Percentiles rank a stretch among this genome's conserved stretches.
Evolutionary conservation across 2,888 invertebrate species (phyloP).

Genomic region (Elmis aenea): DNA sequence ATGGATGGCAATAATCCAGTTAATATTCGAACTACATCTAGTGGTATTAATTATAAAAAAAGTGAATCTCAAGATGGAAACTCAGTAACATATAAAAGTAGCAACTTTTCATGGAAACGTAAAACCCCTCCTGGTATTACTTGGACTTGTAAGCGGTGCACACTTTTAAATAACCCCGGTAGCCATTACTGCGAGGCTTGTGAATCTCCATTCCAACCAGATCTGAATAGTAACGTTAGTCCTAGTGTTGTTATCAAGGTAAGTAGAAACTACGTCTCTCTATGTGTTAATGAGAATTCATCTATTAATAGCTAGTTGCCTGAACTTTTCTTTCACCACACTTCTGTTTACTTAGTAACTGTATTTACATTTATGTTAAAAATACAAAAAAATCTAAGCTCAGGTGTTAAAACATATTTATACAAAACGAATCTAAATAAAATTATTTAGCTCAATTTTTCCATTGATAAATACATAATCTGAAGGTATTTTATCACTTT

Average conservation of each 20-base stretch:
- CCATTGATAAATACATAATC: too few species aligned
- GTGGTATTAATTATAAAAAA: constrained; percentile 38
- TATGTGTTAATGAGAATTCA: too few species aligned
- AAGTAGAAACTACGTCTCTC: too few species aligned
- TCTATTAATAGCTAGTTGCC: too few species aligned
- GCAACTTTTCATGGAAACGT: constrained; percentile 38
- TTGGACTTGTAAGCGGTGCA: constrained; percentile 73
- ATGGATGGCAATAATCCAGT: constrained; percentile 35
- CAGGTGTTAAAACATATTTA: too few species aligned
- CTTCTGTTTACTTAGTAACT: too few species aligned
- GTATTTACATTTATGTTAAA: too few species aligned
- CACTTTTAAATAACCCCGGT: constrained; percentile 64
- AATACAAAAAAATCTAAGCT: too few species aligned
- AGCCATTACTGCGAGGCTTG: constrained; percentile 70
- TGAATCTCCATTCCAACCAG: constrained; percentile 55
- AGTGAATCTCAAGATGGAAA: constrained; percentile 23
- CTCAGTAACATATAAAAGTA: constrained; percentile 19
- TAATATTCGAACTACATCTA: constrained; percentile 43
- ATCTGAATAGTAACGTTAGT: constrained; percentile 44
- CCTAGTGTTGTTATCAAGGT: constrained; percentile 49
- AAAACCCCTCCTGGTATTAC: constrained; percentile 31
- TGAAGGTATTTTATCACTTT: too few species aligned
- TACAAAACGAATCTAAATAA: too few species aligned
- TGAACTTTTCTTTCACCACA: too few species aligned
- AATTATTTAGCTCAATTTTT: too few species aligned